phyloP scores from a whole-genome alignment of 2,888 invertebrate species.

The Andrena bicolor region DNA sequence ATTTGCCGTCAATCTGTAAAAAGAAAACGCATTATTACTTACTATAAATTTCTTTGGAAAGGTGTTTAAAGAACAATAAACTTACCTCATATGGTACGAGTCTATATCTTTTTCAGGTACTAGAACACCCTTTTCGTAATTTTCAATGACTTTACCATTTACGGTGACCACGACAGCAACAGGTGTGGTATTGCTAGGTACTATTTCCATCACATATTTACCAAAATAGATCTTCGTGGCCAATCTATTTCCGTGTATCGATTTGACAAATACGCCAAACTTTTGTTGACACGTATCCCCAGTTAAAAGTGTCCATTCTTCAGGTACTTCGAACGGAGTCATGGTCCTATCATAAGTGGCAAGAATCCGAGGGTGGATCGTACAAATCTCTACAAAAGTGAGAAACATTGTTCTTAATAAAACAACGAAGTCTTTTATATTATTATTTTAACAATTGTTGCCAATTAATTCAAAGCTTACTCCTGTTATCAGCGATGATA shows the following conservation, averaged over 20 bases:
- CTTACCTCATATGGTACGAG: slow-evolving; percentile 58
- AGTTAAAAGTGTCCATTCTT: slow-evolving; percentile 81
- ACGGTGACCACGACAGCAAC: slow-evolving; percentile 51
- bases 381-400: slow-evolving; percentile 78
- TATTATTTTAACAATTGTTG: neutral
- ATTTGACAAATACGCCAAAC: slow-evolving; percentile 81
- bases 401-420: neutral
- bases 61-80: neutral
- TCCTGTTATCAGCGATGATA: neutral
- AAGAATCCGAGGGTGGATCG: slow-evolving; percentile 71
- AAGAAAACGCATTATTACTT: neutral
- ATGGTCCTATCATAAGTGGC: slow-evolving; percentile 70
- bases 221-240: slow-evolving; percentile 65
- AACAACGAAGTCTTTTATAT: neutral
- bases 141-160: slow-evolving; percentile 46
- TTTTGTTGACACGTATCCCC: slow-evolving; percentile 76
- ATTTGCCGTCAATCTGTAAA: slow-evolving; percentile 64
- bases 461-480: slow-evolving; percentile 39
- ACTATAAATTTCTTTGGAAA: neutral
- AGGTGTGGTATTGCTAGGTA: slow-evolving; percentile 42
- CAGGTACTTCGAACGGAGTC: slow-evolving; percentile 66
- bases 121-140: slow-evolving; percentile 57
- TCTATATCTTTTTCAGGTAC: slow-evolving; percentile 49
- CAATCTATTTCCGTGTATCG: slow-evolving; percentile 68
- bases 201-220: slow-evolving; percentile 67